Conservation (phyloP, 2,888 invertebrate genomes). For the Nomada fabriciana region DNA sequence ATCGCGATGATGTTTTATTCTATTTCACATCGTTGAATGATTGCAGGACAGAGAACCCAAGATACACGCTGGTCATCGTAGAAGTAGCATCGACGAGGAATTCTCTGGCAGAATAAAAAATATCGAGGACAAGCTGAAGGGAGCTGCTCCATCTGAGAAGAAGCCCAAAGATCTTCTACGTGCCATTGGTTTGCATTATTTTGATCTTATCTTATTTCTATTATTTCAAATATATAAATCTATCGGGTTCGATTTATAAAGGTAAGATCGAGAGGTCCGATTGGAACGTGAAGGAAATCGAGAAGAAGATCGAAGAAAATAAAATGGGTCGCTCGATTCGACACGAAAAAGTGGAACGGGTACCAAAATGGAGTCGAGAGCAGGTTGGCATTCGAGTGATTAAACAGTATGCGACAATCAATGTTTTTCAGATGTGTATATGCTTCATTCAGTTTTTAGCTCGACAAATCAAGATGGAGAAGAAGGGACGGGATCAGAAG, state of each 20-base stretch:
- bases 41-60: constrained; percentile 84
- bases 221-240: not conserved
- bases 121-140: constrained; percentile 92
- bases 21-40: constrained; percentile 37
- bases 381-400: constrained; percentile 85
- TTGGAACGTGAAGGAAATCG: constrained; percentile 96
- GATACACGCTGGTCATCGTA: constrained; percentile 81
- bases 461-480: constrained; percentile 89
- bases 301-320: constrained; percentile 94
- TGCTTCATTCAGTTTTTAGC: constrained; percentile 87
- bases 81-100: constrained; percentile 85
- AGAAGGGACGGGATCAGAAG: constrained; percentile 87
- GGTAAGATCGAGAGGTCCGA: constrained; percentile 94
- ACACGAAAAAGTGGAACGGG: constrained; percentile 87
- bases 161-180: constrained; percentile 94
- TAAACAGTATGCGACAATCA: constrained; percentile 27
- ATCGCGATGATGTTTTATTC: not conserved
- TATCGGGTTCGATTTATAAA: constrained; percentile 61
- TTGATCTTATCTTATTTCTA: not conserved
- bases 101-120: constrained; percentile 88
- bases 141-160: constrained; percentile 87
- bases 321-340: constrained; percentile 88
- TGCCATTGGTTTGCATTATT: constrained; percentile 88
- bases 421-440: constrained; percentile 78
- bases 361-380: constrained; percentile 96